Evolutionary conservation across 1,140 invertebrate species (phyloP), one percentile per base, ranked within the genome.

Genomic region (Drosophila nebulosa): DNA sequence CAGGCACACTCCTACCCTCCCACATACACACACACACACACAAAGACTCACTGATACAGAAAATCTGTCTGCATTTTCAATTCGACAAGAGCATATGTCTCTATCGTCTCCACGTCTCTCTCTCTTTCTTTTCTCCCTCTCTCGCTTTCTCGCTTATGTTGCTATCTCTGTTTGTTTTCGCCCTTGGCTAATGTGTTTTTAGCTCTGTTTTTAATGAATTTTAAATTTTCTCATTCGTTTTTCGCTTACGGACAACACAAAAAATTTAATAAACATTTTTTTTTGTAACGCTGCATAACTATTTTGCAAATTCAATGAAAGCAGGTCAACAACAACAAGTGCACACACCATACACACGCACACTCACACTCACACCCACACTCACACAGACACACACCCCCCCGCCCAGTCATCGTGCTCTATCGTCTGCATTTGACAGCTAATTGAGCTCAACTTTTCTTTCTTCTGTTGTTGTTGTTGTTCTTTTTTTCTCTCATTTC

Each of bases 151-250:
- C 21, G 50, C 61, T 36, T 51, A 52, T 50, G 58, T 9, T 18
- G 64, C 21, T 18, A n/a, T 71, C 21, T 51, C 14, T 46, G 14
- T 52, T n/a, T 27, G 7, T 27, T 3, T 27, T 75, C 32, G 57
- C 76, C 72, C 59, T 35, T 51, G 72, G 79, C 79, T 73, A 77
- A 79, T 69, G 64, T 63, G 53, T 58, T 68, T 68, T 74, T 68
- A 30, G 50, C 27, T 57, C n/a, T 39, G 51, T 66, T 86, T 85
- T 85, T 85, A 85, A 85, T 85, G 74, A 85, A 85, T 85, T 85
- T 85, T 85, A 85, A 85, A 85, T 86, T 71, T 53, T 14, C 46
- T 39, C 75, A 22, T 30, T 42, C 27, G 60, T 46, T 64, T 70
- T 63, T n/a, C n/a, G 22, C 59, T 42, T 24, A 46, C 39, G 18